phyloP scores from a whole-genome alignment of 1,140 invertebrate species.

The Conus ventricosus region DNA sequence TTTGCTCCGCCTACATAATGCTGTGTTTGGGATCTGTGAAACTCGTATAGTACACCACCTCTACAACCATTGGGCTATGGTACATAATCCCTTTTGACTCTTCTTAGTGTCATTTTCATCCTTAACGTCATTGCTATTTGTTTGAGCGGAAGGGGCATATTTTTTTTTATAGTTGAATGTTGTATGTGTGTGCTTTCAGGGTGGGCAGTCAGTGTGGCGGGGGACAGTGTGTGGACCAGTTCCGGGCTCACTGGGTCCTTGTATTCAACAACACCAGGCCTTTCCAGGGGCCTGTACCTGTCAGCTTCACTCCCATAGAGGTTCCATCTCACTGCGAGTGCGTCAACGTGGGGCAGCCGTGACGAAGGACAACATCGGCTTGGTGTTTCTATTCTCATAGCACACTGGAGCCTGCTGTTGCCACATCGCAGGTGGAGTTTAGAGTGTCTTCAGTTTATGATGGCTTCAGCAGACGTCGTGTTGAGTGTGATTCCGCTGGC shows the following conservation, averaged over 20 bases:
- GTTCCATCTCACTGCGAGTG: conserved; percentile 54
- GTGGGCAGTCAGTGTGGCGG: conserved; percentile 32
- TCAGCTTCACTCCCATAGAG: conserved; percentile 50
- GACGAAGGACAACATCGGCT: not conserved
- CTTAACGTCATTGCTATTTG: not conserved
- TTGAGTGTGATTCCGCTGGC: too few relatives aligned
- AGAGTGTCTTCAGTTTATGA: too few relatives aligned
- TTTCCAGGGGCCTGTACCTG: conserved; percentile 31
- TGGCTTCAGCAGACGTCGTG: too few relatives aligned
- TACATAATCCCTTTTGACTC: too few relatives aligned
- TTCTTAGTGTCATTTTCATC: not conserved
- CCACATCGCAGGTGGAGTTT: too few relatives aligned
- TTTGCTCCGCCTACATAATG: too few relatives aligned
- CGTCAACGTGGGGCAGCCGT: conserved; percentile 44
- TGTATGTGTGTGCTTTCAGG: conserved; percentile 33
- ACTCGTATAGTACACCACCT: too few relatives aligned
- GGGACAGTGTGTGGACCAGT: conserved; percentile 48
- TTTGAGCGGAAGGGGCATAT: too few relatives aligned
- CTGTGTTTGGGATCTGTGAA: too few relatives aligned
- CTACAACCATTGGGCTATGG: too few relatives aligned
- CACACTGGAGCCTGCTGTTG: not conserved
- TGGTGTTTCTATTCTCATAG: not conserved
- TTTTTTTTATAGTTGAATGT: too few relatives aligned
- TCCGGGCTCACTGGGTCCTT: conserved; percentile 50
- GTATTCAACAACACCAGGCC: conserved; percentile 46